Evolutionary conservation across 2,113 vertebrate genomes (phyloP), one percentile per base, ranked within the genome.

Genomic region (Cardinalis cardinalis): DNA sequence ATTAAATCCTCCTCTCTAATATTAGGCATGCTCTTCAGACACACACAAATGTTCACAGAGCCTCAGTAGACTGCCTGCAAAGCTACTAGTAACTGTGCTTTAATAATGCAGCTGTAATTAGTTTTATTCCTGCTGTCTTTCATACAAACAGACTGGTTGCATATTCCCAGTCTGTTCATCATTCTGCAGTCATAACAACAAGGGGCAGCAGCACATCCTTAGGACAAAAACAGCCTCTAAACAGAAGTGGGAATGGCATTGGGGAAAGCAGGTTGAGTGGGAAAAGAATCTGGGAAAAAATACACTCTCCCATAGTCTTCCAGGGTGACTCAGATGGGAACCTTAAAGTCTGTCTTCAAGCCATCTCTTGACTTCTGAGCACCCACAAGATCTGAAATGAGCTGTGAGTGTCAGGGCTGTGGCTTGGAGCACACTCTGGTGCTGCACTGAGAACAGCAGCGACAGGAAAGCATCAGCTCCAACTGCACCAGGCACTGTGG

Each of bases 251-350:
- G 89, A 92, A 92, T 70, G 38, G 43, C 63, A 69, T 0, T 0
- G 59, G 70, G 38, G 63, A 95, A 95, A 89, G 84, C 58, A 95
- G 66, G 78, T 85, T 82, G 59, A 95, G 81, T 91, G 81, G 61
- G 89, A 92, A 95, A 87, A 38, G 32, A 68, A 95, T 92, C 89
- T 91, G 89, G 81, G 89, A 91, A 94, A 94, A 94, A 88, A 64
- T 31, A 61, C 0, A 0, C 13, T 93, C 84, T 96, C 91, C 71
- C 82, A 61, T 38, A 84, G 63, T 76, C 38, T 87, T 91, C 66
- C 61, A 91, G 29, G 19, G 38, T 94, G 87, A 94, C 74, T 94
- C 91, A 95, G 89, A 76, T 0, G 5, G 66, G 56, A 93, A 81
- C 73, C 56, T 48, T 84, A 17, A 89, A 82, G 77, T 60, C 73